Evolutionary conservation across 2,113 vertebrate genomes (phyloP), one percentile per base, ranked within the genome.

Genomic region (Budorcas taxicolor): DNA sequence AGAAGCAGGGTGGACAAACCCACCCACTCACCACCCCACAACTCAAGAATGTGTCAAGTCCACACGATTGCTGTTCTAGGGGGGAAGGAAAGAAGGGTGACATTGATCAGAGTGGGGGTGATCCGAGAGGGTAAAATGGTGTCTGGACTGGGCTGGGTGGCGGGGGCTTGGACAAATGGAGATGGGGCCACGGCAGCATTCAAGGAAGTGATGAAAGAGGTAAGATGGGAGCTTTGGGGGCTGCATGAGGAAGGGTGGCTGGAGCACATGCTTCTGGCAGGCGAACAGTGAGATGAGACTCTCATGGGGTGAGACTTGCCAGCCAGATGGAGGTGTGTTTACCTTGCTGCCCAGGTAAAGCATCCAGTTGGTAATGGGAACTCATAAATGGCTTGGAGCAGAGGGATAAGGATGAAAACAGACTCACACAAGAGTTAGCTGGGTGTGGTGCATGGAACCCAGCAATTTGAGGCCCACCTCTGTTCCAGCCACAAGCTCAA

Each of bases 1-100:
- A 67, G n/a, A 86, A 91, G 50, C 7, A 19, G 31, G 31, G 55
- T 43, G 57, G 13, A 62, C 29, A 7, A 40, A 36, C 8, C 31
- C 64, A 52, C 3, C 45, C 88, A 17, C 81, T 50, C 71, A 40
- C 40, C 47, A 45, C 5, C 27, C 36, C 12, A 9, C 5, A 12
- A 13, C 16, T 43, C 84, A 17, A 27, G 43, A 45, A 15, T 0
- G 0, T n/a, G 17, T 29, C 50, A 36, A 2, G 21, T 40, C 33
- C 12, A 25, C 7, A 6, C 0, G n/a, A 45, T 1, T 3, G 25
- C 15, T 21, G 3, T 13, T 53, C 50, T 53, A 5, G 13, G 1
- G 45, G 6, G 8, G 36, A 21, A 53, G 31, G 92, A 52, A 23
- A 88, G 45, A 29, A 36, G 45, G 52, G 45, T 36, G 45, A 40